Evolutionary conservation across 2,113 vertebrate species (phyloP).

Genomic region (Larimichthys polyactis): DNA sequence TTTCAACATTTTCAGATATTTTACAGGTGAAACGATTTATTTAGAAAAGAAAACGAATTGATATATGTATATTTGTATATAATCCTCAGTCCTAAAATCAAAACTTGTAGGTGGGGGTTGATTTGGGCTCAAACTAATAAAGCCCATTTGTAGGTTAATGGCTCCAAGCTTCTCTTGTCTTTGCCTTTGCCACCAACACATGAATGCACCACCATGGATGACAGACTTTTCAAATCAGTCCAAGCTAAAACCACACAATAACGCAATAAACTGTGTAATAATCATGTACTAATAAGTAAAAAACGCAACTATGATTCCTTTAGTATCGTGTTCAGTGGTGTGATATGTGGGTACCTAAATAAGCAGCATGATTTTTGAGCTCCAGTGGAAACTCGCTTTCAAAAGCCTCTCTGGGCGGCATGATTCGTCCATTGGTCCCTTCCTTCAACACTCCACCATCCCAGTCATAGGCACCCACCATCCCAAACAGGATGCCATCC

Average conservation of each 20-base stretch:
- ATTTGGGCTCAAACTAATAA: too few relatives aligned
- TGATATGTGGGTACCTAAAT: constrained; percentile 86
- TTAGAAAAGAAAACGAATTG: not conserved
- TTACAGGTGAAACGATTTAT: not conserved
- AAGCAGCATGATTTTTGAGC: constrained; percentile 93
- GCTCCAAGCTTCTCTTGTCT: not conserved
- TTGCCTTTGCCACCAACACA: not conserved
- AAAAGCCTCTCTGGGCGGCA: constrained; percentile 87
- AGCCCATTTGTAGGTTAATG: not conserved
- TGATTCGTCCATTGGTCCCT: constrained; percentile 75
- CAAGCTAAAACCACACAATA: not conserved
- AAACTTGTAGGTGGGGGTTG: not conserved
- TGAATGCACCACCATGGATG: not conserved
- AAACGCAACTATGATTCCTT: not conserved
- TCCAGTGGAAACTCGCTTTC: constrained; percentile 90
- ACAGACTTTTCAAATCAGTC: not conserved
- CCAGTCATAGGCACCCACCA: constrained; percentile 97
- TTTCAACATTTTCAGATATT: not conserved
- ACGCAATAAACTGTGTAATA: not conserved
- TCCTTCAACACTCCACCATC: constrained; percentile 92
- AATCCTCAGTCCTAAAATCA: not conserved
- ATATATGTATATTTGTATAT: not conserved
- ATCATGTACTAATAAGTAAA: not conserved
- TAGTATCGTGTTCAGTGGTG: not conserved
- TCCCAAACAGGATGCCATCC: constrained; percentile 96